phyloP scores from a whole-genome alignment of 2,113 vertebrate species.

The Agapornis roseicollis region DNA sequence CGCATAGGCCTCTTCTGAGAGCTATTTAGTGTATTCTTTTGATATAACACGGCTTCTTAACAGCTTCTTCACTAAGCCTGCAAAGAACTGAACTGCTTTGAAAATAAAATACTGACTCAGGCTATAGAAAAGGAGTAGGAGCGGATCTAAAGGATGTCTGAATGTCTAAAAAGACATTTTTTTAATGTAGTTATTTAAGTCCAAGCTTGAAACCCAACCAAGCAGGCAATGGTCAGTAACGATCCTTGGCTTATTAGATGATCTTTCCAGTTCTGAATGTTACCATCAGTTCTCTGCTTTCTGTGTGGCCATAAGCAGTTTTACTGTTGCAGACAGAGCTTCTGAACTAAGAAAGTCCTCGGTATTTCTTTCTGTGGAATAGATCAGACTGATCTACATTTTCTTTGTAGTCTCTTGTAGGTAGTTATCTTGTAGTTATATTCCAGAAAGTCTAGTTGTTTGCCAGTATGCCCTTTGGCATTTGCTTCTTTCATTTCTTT shows the following conservation, averaged over 20 bases:
- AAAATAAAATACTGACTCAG: neutral
- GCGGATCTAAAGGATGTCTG: neutral
- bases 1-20: neutral
- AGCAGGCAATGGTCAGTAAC: neutral
- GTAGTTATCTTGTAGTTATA: neutral
- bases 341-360: neutral
- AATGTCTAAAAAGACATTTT: neutral
- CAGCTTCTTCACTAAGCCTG: neutral
- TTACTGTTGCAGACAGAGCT: neutral
- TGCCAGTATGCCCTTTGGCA: neutral
- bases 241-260: neutral
- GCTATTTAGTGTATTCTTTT: neutral
- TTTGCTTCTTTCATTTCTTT: neutral
- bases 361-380: neutral
- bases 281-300: neutral
- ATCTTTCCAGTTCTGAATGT: neutral
- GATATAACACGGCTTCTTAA: neutral
- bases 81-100: neutral
- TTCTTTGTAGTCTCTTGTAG: neutral
- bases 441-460: neutral
- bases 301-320: neutral
- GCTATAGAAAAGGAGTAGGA: neutral
- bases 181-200: neutral
- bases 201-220: neutral
- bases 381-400: neutral